Evolutionary conservation across 2,113 vertebrate genomes (phyloP).

Genomic region (Sapayoa aenigma): DNA sequence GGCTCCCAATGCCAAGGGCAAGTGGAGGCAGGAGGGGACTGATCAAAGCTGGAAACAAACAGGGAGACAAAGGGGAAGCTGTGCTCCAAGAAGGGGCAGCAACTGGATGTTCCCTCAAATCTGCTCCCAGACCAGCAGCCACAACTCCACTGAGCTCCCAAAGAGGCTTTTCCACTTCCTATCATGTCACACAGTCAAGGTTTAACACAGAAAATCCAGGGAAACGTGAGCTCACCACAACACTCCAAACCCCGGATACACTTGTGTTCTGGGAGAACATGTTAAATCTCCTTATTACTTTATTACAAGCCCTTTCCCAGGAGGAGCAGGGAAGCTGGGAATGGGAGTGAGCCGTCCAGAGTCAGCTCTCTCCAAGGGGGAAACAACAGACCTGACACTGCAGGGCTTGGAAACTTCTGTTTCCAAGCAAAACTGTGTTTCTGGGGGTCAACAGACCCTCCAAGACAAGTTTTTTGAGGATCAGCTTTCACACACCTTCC

Average conservation of each 20-base stretch:
- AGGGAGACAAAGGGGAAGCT: not conserved
- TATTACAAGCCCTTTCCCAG: not conserved
- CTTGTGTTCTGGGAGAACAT: fast-evolving
- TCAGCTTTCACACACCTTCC: not conserved
- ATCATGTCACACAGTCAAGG: not conserved
- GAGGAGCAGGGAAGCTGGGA: not conserved
- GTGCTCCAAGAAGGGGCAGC: fast-evolving
- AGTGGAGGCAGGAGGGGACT: not conserved
- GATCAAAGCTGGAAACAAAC: fast-evolving
- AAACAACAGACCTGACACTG: not conserved
- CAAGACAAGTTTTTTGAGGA: not conserved
- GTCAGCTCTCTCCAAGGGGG: not conserved
- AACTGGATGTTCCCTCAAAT: not conserved
- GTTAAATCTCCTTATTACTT: not conserved
- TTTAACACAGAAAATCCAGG: not conserved
- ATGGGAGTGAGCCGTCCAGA: not conserved
- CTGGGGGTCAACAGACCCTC: not conserved
- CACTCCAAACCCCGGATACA: fast-evolving
- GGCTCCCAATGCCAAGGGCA: not conserved
- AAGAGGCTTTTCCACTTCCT: not conserved
- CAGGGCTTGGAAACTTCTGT: not conserved
- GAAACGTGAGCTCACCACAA: fast-evolving
- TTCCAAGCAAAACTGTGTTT: not conserved
- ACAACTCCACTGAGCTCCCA: fast-evolving
- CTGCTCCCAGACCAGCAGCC: not conserved